phyloP scores from a whole-genome alignment of 2,888 invertebrate genomes.

The Amphipyra tragopoginis region DNA sequence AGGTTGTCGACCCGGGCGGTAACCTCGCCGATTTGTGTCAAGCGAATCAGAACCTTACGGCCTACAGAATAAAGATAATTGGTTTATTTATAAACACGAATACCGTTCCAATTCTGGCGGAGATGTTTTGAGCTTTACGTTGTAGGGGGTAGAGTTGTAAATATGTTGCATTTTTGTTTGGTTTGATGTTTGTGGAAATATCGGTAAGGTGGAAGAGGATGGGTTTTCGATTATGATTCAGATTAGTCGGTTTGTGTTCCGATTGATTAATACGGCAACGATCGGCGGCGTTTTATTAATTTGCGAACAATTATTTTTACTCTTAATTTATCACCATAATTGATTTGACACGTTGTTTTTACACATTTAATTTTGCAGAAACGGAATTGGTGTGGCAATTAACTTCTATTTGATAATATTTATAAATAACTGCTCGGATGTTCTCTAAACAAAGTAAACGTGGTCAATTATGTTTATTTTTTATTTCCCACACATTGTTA shows the following conservation, averaged over 20 bases:
- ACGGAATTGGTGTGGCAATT: slow-evolving; percentile 53
- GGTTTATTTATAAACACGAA: slow-evolving; percentile 42
- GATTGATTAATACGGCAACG: slow-evolving; percentile 44
- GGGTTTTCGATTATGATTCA: slow-evolving; percentile 50
- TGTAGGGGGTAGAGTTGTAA: slow-evolving; percentile 18
- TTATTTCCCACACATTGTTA: slow-evolving; percentile 39
- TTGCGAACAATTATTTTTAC: slow-evolving; percentile 46
- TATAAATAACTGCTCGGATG: slow-evolving; percentile 28
- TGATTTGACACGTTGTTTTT: slow-evolving; percentile 57
- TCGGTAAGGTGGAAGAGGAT: slow-evolving; percentile 35
- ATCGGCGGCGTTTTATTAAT: slow-evolving; percentile 47
- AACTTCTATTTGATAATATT: slow-evolving; percentile 42
- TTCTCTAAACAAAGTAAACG: slow-evolving; percentile 14
- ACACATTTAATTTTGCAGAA: slow-evolving; percentile 42
- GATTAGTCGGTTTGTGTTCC: slow-evolving; percentile 47
- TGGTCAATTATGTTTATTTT: slow-evolving; percentile 40
- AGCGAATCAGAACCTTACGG: slow-evolving; percentile 50
- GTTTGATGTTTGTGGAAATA: slow-evolving; percentile 26
- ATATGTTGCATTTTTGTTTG: slow-evolving; percentile 16
- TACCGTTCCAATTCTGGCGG: background rate
- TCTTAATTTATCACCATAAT: slow-evolving; percentile 57
- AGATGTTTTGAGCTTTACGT: slow-evolving; percentile 37
- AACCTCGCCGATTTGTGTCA: slow-evolving; percentile 61
- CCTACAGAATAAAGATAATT: slow-evolving; percentile 48
- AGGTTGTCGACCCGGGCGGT: slow-evolving; percentile 75